Conservation (phyloP, 2,888 invertebrate species). For the Eilema caniola region DNA sequence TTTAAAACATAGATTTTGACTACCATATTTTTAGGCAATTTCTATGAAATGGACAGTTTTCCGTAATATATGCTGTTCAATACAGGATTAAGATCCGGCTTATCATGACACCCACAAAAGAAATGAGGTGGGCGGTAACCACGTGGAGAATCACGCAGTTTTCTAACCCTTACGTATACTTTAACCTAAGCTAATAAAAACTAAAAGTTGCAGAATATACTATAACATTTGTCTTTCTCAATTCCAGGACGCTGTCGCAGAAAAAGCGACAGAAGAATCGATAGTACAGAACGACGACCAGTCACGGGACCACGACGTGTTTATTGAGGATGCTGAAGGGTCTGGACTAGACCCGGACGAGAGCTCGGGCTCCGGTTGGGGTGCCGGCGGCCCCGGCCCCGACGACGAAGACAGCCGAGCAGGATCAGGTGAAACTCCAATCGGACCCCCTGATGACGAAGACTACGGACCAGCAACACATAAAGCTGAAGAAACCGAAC, state of each 20-base stretch:
- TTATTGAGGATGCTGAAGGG: constrained; percentile 89
- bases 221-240: constrained; percentile 26
- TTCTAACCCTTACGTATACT: background rate
- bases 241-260: constrained; percentile 77
- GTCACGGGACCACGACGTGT: constrained; percentile 88
- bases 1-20: too few relatives aligned
- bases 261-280: constrained; percentile 69
- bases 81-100: too few relatives aligned
- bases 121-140: background rate
- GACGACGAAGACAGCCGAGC: constrained; percentile 90
- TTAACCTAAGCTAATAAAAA: background rate
- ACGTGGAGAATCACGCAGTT: rapidly evolving
- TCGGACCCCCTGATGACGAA: constrained; percentile 78
- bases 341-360: constrained; percentile 93
- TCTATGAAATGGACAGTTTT: too few relatives aligned
- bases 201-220: background rate
- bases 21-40: background rate
- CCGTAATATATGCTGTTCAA: too few relatives aligned
- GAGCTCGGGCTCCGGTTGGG: constrained; percentile 95
- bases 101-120: too few relatives aligned
- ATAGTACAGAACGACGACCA: constrained; percentile 76
- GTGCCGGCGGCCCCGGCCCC: constrained; percentile 89
- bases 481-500: constrained; percentile 44
- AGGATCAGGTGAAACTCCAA: constrained; percentile 77
- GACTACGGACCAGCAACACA: constrained; percentile 67